Evolutionary conservation across 2,888 invertebrate species (phyloP), one percentile per base, ranked within the genome.

Genomic region (Lycia hirtaria): DNA sequence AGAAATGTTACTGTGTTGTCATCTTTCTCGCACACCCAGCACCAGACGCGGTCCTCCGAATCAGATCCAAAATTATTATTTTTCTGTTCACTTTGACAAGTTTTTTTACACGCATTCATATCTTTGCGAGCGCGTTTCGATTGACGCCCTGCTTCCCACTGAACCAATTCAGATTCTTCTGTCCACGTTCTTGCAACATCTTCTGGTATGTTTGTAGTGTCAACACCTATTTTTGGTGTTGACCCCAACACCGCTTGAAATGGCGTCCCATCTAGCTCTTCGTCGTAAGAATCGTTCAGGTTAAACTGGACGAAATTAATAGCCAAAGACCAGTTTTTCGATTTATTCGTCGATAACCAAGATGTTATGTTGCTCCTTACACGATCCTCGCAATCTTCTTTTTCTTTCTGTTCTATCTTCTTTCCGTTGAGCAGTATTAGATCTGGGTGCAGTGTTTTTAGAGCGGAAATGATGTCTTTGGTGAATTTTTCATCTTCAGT

Each of bases 1-100:
- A n/a, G 4, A 7, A 7, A 24, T 15, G 33, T 12, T 4, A 51
- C 41, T 15, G 5, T 4, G 4, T 49, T 38, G n/a, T 49, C 48
- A 2, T 51, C 49, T 12, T 40, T 33, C 5, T 40, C 51, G 41
- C 51, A 51, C 0, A 51, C 41, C 41, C 51, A 51, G 7, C 51
- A 51, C 51, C 51, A 51, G 3, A 30, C 28, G 2, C n/a, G 30
- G 10, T 47, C 35, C 6, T 15, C 47, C 4, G 3, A 2, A 15
- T 40, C 38, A 3, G 22, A 40, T 14, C 22, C 22, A 7, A 9
- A 7, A 40, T 20, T 38, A 0, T 10, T 7, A 9, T 22, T 6
- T 20, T 38, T 38, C n/a, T 37, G n/a, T 38, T 12, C 38, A n/a
- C 22, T 37, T 37, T 4, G 19, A 4, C n/a, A 12, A 38, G 2